Conservation (phyloP, 2,113 vertebrate species). For the Thymallus thymallus region DNA sequence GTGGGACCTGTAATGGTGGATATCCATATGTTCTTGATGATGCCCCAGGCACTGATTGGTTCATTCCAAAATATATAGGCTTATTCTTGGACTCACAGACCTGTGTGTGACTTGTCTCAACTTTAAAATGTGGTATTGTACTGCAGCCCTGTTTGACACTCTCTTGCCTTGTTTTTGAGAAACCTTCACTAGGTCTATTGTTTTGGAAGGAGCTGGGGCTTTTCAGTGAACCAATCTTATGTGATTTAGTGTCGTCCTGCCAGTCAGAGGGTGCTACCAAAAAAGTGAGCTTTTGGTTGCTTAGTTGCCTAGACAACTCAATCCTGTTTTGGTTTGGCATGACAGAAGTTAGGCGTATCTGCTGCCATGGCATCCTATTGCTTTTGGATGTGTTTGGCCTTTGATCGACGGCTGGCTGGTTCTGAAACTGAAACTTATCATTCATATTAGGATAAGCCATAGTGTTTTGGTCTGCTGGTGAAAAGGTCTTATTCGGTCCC, state of each 20-base stretch:
- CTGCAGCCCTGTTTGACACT: constrained; percentile 63
- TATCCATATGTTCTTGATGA: constrained; percentile 73
- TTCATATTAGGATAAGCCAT: constrained; percentile 73
- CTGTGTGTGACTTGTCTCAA: constrained; percentile 74
- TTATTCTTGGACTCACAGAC: constrained; percentile 79
- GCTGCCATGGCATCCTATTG: constrained; percentile 83
- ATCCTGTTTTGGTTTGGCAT: constrained; percentile 75
- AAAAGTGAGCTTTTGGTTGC: constrained; percentile 81
- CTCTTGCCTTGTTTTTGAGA: constrained; percentile 73
- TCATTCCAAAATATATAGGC: constrained; percentile 78
- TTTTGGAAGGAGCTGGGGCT: constrained; percentile 61
- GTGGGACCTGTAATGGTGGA: constrained; percentile 73
- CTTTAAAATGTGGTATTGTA: constrained; percentile 66
- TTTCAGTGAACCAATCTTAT: constrained; percentile 69
- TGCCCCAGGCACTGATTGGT: constrained; percentile 72
- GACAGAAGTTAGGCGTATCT: constrained; percentile 72
- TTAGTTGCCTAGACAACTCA: constrained; percentile 79
- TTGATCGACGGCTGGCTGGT: constrained; percentile 78
- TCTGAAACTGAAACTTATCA: constrained; percentile 80
- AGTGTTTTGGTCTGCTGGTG: constrained; percentile 76
- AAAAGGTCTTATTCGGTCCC: constrained; percentile 75
- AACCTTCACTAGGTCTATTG: constrained; percentile 73
- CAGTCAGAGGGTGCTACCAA: constrained; percentile 77
- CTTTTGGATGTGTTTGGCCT: constrained; percentile 78
- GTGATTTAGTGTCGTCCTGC: constrained; percentile 76